These are phyloP conservation scores for Cheirogaleus major DNA, from an alignment of 2,797 vertebrate species.

Conservation along the genomic window DNA sequence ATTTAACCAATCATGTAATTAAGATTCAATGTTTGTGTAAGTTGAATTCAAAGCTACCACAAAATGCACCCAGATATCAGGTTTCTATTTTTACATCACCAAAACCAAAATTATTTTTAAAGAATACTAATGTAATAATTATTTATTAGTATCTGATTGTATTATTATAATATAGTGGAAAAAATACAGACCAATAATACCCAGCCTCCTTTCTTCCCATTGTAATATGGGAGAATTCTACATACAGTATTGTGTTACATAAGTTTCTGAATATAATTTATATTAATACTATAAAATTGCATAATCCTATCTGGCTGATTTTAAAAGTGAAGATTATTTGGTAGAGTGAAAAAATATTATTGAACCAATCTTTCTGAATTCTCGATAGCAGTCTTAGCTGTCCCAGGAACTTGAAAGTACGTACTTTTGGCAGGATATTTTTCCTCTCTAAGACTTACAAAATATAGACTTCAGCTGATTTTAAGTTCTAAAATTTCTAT, in stretches of 20 bases:
- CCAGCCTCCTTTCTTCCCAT: background rate
- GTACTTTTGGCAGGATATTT: background rate
- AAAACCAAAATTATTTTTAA: slow-evolving; percentile 28
- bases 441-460: background rate
- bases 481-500: background rate
- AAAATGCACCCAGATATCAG: background rate
- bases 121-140: background rate
- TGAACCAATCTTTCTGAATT: slow-evolving; percentile 3
- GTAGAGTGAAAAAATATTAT: background rate
- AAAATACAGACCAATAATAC: background rate
- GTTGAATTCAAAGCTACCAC: background rate
- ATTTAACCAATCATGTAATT: background rate
- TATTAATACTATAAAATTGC: background rate
- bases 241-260: background rate
- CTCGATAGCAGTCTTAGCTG: background rate
- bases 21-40: background rate
- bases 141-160: background rate
- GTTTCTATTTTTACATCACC: background rate
- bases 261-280: background rate
- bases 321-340: slow-evolving; percentile 16
- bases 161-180: background rate
- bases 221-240: background rate
- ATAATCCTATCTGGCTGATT: background rate
- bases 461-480: background rate
- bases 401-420: background rate